Percentiles rank a stretch among this genome's conserved stretches.
Conservation (phyloP, 37 sponge, comb jelly and placozoan species). For the Beroe ovata region DNA sequence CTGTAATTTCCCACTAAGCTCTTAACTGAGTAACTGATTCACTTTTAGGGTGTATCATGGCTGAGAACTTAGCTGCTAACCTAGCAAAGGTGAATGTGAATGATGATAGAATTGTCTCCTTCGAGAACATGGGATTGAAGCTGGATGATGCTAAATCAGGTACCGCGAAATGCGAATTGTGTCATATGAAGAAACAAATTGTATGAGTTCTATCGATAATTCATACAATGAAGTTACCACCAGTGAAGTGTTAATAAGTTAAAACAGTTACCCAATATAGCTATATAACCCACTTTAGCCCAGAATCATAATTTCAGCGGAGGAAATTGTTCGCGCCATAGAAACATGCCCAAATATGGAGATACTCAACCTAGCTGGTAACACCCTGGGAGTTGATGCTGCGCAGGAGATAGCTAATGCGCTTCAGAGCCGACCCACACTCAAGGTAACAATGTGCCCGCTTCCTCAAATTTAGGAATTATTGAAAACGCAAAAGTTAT, state of each 20-base stretch:
- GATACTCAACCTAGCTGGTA: constrained; percentile 84
- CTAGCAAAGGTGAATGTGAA: constrained; percentile 41
- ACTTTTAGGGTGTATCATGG: constrained; percentile 37
- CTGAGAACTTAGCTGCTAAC: constrained; percentile 25
- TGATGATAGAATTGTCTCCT: constrained; percentile 32
- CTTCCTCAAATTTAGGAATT: no score
- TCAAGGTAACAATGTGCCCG: no score
- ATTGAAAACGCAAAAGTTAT: no score
- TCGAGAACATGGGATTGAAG: constrained; percentile 26
- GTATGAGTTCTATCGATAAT: no score
- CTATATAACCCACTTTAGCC: no score
- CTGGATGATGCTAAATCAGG: constrained; percentile 39
- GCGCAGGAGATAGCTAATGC: constrained; percentile 82
- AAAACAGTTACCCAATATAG: no score
- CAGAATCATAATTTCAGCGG: no score
- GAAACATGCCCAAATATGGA: constrained; percentile 73
- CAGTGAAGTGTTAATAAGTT: no score
- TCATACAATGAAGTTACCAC: no score
- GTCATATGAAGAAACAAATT: no score
- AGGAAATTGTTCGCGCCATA: constrained; percentile 76
- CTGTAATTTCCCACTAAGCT: not conserved
- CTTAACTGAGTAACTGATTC: no score
- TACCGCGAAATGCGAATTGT: no score
- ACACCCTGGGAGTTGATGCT: constrained; percentile 91
- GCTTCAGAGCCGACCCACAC: constrained; percentile 70